Conservation (phyloP, 30 jellyfish, hydroid and myxozoan genomes). For the Cassiopea xamachana region DNA sequence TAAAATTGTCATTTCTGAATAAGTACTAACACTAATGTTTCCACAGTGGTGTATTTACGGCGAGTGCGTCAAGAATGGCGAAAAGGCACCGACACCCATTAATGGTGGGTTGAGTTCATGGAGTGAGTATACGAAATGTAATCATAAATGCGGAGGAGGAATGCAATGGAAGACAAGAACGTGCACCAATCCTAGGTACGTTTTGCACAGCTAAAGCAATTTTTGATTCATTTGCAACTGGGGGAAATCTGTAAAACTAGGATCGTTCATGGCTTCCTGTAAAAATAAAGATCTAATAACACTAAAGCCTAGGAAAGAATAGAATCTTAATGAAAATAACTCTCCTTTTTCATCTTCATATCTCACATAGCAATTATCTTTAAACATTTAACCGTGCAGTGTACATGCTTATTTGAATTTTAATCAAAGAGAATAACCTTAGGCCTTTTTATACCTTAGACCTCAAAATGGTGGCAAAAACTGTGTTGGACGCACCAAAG, state of each 20-base stretch:
- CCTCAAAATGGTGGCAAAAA: conserved; percentile 80
- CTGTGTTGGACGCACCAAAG: conserved; percentile 78
- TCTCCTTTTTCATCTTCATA: too few species aligned
- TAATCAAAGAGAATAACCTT: neutral
- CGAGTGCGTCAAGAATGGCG: conserved; percentile 95
- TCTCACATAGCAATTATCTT: too few species aligned
- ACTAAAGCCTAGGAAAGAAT: too few species aligned
- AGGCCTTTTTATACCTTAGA: conserved; percentile 37
- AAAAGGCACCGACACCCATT: conserved; percentile 72
- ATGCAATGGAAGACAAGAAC: conserved; percentile 84
- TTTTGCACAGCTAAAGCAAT: neutral
- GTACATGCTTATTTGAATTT: too few species aligned
- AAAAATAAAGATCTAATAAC: too few species aligned
- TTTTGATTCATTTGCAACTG: neutral
- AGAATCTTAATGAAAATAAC: too few species aligned
- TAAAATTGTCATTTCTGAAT: too few species aligned
- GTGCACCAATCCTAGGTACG: conserved; percentile 92
- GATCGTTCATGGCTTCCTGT: too few species aligned
- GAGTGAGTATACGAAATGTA: conserved; percentile 80
- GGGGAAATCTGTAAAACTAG: too few species aligned
- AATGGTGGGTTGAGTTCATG: conserved; percentile 94
- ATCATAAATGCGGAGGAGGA: conserved; percentile 91
- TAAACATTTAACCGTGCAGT: too few species aligned
- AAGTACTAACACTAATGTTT: neutral
- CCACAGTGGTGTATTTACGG: conserved; percentile 95